Evolutionary conservation across 2,113 vertebrate species (phyloP).

Genomic region (Axis porcinus): DNA sequence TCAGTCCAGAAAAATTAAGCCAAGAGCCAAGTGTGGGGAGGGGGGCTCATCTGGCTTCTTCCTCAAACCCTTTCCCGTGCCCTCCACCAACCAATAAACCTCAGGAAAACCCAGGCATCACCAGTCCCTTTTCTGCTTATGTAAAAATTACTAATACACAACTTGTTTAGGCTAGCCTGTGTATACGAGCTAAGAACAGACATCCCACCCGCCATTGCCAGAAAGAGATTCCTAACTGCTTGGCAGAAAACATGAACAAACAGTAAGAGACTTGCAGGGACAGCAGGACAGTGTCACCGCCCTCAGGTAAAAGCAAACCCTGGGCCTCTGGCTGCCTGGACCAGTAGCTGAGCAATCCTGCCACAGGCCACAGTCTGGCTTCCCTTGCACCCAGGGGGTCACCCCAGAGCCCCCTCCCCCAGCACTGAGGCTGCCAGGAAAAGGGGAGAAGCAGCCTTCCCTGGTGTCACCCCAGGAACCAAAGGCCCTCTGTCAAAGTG

Average conservation of each 20-base stretch:
- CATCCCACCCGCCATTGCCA: too few relatives aligned
- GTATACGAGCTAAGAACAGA: neutral
- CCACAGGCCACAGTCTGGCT: rapidly evolving
- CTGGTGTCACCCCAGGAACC: neutral
- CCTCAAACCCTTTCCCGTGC: neutral
- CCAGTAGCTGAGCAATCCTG: neutral
- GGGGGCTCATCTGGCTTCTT: neutral
- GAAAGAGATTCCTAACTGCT: neutral
- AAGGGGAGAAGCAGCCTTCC: neutral
- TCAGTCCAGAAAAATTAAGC: neutral
- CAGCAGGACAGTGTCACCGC: rapidly evolving
- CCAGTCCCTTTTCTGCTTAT: neutral
- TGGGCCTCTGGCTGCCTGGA: neutral
- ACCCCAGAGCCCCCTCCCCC: neutral
- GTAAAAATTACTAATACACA: neutral
- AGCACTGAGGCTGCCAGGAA: neutral
- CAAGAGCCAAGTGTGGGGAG: rapidly evolving
- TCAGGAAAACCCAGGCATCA: neutral
- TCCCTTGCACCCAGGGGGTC: neutral
- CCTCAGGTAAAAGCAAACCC: neutral
- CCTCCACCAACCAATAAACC: neutral
- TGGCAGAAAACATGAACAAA: neutral
- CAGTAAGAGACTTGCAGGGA: neutral
- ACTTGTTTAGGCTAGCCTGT: neutral
- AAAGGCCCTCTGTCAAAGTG: neutral